A percentile compares a stretch with the other conserved stretches of the same genome.
These are phyloP conservation scores for Folsomia candida DNA, from an alignment of 2,888 invertebrate genomes.

Conservation along the genomic window DNA sequence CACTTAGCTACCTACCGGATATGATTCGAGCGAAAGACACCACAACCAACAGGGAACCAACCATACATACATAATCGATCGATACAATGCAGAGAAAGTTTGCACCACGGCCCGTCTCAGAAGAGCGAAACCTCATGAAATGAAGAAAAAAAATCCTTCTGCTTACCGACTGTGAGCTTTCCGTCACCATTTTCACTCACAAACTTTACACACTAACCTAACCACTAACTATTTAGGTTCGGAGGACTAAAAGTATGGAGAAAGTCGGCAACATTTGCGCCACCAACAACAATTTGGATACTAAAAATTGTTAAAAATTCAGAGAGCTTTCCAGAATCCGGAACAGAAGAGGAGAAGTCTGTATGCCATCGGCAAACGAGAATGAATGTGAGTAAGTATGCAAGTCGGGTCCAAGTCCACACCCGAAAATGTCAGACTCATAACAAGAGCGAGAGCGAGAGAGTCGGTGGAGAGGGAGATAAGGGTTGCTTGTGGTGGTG, in stretches of 20 bases:
- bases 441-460: constrained; percentile 39
- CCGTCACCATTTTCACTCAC: constrained; percentile 47
- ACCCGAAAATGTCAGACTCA: constrained; percentile 51
- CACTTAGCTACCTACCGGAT: no score
- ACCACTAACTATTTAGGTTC: constrained; percentile 13
- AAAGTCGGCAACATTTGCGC: background rate
- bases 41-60: background rate
- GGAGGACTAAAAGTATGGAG: constrained; percentile 9
- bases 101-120: no score
- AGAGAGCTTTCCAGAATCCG: constrained; percentile 1
- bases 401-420: constrained; percentile 46
- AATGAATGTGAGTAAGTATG: constrained; percentile 22
- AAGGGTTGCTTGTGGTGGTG: background rate
- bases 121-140: background rate
- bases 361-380: constrained; percentile 10
- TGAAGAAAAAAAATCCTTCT: background rate
- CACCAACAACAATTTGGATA: constrained; percentile 1
- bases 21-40: no score
- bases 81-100: constrained; percentile 51
- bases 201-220: constrained; percentile 21
- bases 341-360: no score
- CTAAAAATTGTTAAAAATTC: constrained; percentile 3
- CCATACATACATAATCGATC: no score
- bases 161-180: constrained; percentile 51
- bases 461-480: no score